Base-by-base conservation (phyloP, 2,888 invertebrate species). In the Pimpla rufipes region DNA sequence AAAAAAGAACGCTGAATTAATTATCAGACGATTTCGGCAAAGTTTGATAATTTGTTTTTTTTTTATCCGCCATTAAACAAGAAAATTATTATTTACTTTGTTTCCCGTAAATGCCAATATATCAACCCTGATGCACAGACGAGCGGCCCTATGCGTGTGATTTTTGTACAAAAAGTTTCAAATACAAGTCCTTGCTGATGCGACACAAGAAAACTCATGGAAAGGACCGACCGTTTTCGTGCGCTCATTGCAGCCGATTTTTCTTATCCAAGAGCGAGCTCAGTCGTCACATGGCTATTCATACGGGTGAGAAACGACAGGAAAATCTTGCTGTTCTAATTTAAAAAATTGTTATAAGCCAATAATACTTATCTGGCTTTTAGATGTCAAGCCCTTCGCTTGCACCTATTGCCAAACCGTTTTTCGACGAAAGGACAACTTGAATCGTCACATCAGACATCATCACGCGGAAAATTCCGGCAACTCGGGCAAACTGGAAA, bases 371-470 rank as follows among this genome's bases (percentile, higher is more conserved):
- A 82, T 89, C 0, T 16, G 37, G 73, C 79, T 93, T 93, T 70
- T 90, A 96, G 97, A 95, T 89, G 94, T 94, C 4, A 96, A 96
- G 88, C 96, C 96, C 3, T 97, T 95, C 89, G 95, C 95, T 21
- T 97, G 97, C 91, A 94, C 94, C 84, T 94, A 96, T 35, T 97
- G 97, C 92, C 94, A 95, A 47, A 95, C 96, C 8, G 95, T 95
- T 52, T 97, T 97, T 90, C 94, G 96, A 59, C 94, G 97, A 81
- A 97, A 96, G 90, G 97, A 97, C 91, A 97, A 97, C 91, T 94
- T 97, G 81, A 95, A 95, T 82, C 94, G 97, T 0, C 97, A 97
- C 91, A 94, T 97, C 79, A 95, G 96, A 75, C 96, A 97, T 92
- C 96, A 97, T 75, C 97, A 97, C 92, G 95, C 96, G 0, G 95